Conservation (phyloP, 2,888 invertebrate genomes). For the Lydus trimaculatus region DNA sequence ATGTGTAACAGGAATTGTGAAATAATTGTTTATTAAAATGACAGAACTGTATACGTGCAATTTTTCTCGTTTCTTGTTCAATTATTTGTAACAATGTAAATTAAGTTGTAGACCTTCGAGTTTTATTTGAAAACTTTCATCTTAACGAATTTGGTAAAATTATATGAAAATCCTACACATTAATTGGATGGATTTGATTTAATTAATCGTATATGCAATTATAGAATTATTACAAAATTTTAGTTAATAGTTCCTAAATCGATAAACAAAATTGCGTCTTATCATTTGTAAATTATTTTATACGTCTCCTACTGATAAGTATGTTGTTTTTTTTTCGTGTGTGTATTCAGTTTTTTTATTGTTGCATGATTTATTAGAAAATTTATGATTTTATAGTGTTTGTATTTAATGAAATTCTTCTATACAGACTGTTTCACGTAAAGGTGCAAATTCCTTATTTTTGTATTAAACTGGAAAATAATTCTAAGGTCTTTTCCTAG, state of each 20-base stretch:
- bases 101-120: background rate
- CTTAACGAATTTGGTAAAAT: slow-evolving; percentile 3
- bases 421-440: no score
- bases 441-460: no score
- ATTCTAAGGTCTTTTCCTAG: no score
- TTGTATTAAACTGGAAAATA: no score
- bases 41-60: background rate
- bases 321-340: no score
- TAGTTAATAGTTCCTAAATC: slow-evolving; percentile 8
- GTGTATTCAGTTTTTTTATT: background rate
- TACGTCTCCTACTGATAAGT: background rate
- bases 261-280: background rate
- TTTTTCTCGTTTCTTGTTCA: background rate
- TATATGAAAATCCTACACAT: background rate
- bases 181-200: background rate
- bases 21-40: background rate
- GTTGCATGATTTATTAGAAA: background rate
- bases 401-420: background rate
- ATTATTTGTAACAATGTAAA: background rate
- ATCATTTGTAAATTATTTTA: background rate
- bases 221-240: background rate
- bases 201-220: background rate
- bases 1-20: no score
- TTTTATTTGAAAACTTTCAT: slow-evolving; percentile 1
- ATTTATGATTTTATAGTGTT: background rate